Conservation (phyloP, 92 coral and sea anemone species). For the Porites cylindrica region DNA sequence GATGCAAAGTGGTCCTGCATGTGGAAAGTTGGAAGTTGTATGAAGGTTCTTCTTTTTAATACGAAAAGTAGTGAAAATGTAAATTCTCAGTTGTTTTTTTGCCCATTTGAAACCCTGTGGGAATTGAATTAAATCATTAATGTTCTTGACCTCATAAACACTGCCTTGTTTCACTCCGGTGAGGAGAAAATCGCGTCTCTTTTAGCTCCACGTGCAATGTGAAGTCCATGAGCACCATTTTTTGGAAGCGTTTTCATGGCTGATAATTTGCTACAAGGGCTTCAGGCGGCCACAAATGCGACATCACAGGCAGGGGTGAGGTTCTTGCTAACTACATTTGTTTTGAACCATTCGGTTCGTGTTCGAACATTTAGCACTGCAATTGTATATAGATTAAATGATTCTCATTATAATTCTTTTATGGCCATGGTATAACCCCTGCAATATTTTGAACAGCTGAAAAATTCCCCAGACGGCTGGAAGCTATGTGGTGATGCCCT, state of each 20-base stretch:
- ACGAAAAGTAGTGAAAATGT: background rate
- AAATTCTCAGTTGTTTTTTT: too few species aligned
- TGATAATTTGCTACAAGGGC: slow-evolving; percentile 89
- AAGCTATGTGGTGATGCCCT: slow-evolving; percentile 93
- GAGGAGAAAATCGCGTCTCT: background rate
- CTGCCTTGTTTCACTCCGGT: background rate
- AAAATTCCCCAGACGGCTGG: slow-evolving; percentile 93
- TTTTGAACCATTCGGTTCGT: background rate
- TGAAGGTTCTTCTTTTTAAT: background rate
- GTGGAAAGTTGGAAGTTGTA: background rate
- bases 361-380: background rate
- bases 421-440: slow-evolving; percentile 58
- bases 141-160: background rate
- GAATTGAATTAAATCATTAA: background rate
- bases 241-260: slow-evolving; percentile 69
- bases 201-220: slow-evolving; percentile 39
- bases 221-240: background rate
- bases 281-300: slow-evolving; percentile 81
- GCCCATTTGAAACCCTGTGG: background rate
- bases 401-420: too few species aligned
- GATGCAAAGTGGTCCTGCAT: slow-evolving; percentile 69
- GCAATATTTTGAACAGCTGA: slow-evolving; percentile 94
- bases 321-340: background rate
- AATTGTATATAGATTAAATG: too few species aligned
- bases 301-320: slow-evolving; percentile 89